Evolutionary conservation across 1,140 invertebrate genomes (phyloP).

Genomic region (Armadillidium nasatum): DNA sequence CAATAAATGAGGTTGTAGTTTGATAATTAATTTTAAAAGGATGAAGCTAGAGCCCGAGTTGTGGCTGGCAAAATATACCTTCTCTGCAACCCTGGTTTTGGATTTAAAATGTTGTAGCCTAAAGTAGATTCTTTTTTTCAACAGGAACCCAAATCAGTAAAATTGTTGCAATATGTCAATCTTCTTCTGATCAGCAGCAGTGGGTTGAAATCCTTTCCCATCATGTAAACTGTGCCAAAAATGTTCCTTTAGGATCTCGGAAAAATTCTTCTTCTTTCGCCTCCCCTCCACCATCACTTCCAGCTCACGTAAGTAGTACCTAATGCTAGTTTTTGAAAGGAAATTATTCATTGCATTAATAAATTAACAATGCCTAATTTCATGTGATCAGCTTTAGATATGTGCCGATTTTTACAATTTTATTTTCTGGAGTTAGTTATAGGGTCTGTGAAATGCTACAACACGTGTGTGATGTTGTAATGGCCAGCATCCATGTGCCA

Average conservation of each 20-base stretch:
- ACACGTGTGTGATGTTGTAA: background rate
- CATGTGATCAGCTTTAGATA: background rate
- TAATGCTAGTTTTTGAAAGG: background rate
- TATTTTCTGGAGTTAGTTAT: constrained; percentile 16
- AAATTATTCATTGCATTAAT: constrained; percentile 22
- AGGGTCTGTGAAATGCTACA: background rate
- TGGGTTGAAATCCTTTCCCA: constrained; percentile 75
- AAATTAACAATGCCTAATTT: background rate
- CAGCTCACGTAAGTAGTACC: constrained; percentile 37
- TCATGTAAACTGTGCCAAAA: constrained; percentile 52
- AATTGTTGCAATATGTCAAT: constrained; percentile 78
- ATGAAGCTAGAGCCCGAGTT: too few relatives aligned
- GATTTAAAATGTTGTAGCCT: too few relatives aligned
- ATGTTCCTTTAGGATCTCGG: background rate
- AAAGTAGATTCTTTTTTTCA: background rate
- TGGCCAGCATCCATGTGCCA: too few relatives aligned
- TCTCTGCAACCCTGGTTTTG: too few relatives aligned
- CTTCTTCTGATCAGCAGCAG: constrained; percentile 70
- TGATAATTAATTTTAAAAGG: too few relatives aligned
- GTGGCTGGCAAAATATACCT: too few relatives aligned
- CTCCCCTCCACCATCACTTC: constrained; percentile 30
- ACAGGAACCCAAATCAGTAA: constrained; percentile 82
- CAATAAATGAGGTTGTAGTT: too few relatives aligned
- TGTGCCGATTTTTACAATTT: constrained; percentile 10
- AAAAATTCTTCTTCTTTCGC: background rate